A percentile compares a stretch with the other conserved stretches of the same genome.
Conservation (phyloP, 2,113 vertebrate genomes). For the Dermatemys mawii region DNA sequence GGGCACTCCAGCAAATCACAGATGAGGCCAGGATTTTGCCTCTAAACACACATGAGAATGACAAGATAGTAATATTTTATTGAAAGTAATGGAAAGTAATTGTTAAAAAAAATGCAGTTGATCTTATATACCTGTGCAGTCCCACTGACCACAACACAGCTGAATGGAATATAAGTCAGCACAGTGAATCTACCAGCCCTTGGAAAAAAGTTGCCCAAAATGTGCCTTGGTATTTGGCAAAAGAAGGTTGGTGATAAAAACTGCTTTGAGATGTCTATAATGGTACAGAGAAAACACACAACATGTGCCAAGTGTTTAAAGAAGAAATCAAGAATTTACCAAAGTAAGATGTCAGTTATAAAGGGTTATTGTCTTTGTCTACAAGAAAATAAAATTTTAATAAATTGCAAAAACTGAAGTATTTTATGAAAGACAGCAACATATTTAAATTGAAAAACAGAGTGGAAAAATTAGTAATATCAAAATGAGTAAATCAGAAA, state of each 20-base stretch:
- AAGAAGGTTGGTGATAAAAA: neutral
- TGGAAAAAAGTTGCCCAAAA: neutral
- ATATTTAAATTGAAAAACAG: slow-evolving; percentile 30
- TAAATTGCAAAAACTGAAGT: neutral
- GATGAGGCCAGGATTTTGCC: neutral
- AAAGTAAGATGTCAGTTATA: neutral
- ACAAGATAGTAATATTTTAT: neutral
- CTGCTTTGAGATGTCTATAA: neutral
- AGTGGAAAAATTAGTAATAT: slow-evolving; percentile 65
- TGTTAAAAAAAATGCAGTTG: neutral
- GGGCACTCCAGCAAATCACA: neutral
- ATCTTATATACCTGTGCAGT: neutral
- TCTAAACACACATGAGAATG: neutral
- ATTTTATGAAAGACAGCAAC: neutral
- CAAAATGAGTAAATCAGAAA: slow-evolving; percentile 58
- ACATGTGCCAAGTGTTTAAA: neutral
- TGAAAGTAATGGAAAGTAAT: neutral
- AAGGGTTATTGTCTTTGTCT: neutral
- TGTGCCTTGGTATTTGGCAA: neutral
- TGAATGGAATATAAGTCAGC: neutral
- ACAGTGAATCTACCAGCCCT: neutral
- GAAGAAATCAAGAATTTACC: neutral
- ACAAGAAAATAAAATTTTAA: neutral
- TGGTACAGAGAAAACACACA: neutral
- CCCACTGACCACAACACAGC: neutral